Base-by-base conservation (phyloP, 2,888 invertebrate genomes). In the Cataglyphis livida region DNA sequence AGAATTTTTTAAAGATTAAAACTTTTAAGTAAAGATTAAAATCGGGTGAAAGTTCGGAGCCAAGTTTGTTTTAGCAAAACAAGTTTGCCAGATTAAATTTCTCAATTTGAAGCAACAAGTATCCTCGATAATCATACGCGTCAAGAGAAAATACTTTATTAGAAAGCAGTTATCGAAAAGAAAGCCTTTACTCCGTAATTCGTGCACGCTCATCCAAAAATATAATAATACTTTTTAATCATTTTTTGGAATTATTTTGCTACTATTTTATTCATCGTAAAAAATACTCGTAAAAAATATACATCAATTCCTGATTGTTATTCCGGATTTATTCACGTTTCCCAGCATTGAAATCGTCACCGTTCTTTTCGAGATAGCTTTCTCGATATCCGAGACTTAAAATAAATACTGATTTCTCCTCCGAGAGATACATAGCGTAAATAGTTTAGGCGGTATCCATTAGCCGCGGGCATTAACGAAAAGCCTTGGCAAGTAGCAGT, bases 381-480 rank as follows among this genome's bases (percentile, higher is more conserved):
- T 51, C 10, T 18, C 35, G 48, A 12, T 48, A 65, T 18, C 21
- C 32, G 54, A 6, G 32, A 32, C 38, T 51, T 66, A 54, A 78
- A 32, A 59, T 71, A 71, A 76, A 71, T 71, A 18, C 44, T 25
- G 44, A 71, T 71, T 57, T 68, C 57, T 68, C 57, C 57, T 2
- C n/a, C 21, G 21, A 21, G 28, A 54, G 38, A 9, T 25, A 38
- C 48, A 68, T 9, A 41, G 21, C 21, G 59, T 61, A 79, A 79
- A 79, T 71, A 61, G 44, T 48, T 48, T 59, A 70, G 73, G 35
- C 44, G 21, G 59, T 71, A 59, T 59, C 73, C 73, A 78, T 78
- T 79, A 71, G 64, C 78, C 35, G 25, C 9, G 73, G 44, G 59
- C 78, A 79, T 79, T 79, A 79, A 59, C 81, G 54, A 74, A 81